phyloP scores from a whole-genome alignment of 1,140 invertebrate genomes.

The Portunus trituberculatus region DNA sequence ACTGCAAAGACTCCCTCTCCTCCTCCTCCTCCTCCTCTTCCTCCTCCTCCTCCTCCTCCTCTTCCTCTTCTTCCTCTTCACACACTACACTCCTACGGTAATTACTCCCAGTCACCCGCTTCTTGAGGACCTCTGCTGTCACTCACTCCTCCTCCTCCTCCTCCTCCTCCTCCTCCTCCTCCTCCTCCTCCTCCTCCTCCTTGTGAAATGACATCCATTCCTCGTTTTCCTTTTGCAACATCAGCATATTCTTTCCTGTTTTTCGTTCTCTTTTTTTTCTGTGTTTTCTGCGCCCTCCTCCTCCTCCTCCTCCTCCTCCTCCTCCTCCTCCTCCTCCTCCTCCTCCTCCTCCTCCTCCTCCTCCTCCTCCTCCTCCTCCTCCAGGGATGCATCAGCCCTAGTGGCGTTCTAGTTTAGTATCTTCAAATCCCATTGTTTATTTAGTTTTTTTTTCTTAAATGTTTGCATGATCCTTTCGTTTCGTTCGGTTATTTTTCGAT shows the following conservation, averaged over 20 bases:
- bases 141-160: not conserved
- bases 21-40: not conserved
- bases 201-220: not conserved
- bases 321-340: not conserved
- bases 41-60: not conserved
- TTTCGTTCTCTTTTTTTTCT: not conserved
- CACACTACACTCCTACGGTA: not conserved
- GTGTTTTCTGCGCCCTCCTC: not conserved
- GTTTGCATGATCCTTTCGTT: too few species aligned
- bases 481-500: too few species aligned
- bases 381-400: too few species aligned
- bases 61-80: not conserved
- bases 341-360: not conserved
- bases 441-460: too few species aligned
- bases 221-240: not conserved
- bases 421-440: too few species aligned
- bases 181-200: not conserved
- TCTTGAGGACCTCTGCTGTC: not conserved
- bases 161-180: not conserved
- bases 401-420: too few species aligned
- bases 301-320: not conserved
- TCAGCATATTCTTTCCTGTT: not conserved
- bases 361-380: not conserved
- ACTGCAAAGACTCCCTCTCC: not conserved
- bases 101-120: not conserved